These are phyloP conservation scores for Molossus molossus DNA, from an alignment of 2,797 vertebrate genomes.

Conservation along the genomic window DNA sequence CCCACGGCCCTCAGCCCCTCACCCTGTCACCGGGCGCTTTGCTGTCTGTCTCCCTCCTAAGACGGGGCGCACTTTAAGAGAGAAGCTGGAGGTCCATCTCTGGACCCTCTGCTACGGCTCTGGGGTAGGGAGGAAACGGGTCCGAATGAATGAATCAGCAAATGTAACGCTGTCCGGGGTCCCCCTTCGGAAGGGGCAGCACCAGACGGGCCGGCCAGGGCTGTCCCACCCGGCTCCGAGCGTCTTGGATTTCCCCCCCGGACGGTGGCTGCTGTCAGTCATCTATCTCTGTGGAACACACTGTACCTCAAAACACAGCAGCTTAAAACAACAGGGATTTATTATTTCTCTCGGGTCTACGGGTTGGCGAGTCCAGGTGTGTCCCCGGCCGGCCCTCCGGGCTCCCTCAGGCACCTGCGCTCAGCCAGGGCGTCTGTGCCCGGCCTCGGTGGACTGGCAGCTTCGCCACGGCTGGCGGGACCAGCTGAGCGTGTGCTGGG, in stretches of 20 bases:
- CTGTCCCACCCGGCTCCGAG: neutral
- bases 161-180: neutral
- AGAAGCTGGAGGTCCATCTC: neutral
- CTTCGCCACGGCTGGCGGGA: fast-evolving
- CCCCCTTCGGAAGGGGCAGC: neutral
- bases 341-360: neutral
- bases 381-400: neutral
- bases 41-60: neutral
- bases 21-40: neutral
- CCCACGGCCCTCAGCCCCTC: neutral
- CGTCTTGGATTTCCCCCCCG: neutral
- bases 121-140: neutral
- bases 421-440: neutral
- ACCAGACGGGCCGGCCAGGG: neutral
- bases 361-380: neutral
- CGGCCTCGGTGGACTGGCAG: no score
- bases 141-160: neutral
- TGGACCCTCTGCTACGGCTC: neutral
- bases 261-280: neutral
- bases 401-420: neutral
- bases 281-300: neutral
- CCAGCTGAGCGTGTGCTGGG: neutral
- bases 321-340: neutral
- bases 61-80: neutral
- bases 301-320: neutral